phyloP scores from a whole-genome alignment of 2,888 invertebrate species.

The Acronicta leporina region DNA sequence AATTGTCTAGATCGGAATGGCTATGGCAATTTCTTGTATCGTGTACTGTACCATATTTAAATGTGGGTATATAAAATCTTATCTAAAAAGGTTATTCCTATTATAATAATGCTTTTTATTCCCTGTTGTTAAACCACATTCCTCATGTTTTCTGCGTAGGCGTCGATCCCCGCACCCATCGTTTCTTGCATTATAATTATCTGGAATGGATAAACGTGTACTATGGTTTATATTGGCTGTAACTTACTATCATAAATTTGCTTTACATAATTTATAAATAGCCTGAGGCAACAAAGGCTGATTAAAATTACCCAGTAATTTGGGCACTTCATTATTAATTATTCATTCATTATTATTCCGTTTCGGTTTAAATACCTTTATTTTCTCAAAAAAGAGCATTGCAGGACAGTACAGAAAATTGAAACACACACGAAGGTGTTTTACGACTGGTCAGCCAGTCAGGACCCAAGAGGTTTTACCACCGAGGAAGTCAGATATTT shows the following conservation, averaged over 20 bases:
- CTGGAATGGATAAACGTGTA: slow-evolving; percentile 59
- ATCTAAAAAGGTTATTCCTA: slow-evolving; percentile 4
- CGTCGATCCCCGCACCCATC: slow-evolving; percentile 57
- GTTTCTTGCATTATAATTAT: slow-evolving; percentile 63
- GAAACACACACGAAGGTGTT: no score
- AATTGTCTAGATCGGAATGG: no score
- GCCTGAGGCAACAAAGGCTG: slow-evolving; percentile 15
- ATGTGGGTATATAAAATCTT: slow-evolving; percentile 8
- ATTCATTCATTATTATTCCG: neutral
- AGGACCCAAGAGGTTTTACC: no score
- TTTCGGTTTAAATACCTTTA: no score
- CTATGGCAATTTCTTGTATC: no score
- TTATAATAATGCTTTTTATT: slow-evolving; percentile 28
- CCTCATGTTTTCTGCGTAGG: slow-evolving; percentile 59
- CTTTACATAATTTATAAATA: slow-evolving; percentile 36
- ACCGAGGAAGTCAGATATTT: no score
- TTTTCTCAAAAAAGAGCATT: no score
- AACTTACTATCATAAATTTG: slow-evolving; percentile 42
- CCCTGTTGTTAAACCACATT: slow-evolving; percentile 52
- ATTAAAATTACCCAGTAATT: slow-evolving; percentile 26
- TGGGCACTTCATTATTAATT: slow-evolving; percentile 10
- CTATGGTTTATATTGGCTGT: slow-evolving; percentile 42
- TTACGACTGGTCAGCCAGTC: no score
- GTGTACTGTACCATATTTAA: neutral
- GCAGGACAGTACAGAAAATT: no score